Evolutionary conservation across 2,797 vertebrate genomes (phyloP), one percentile per base, ranked within the genome.

Genomic region (Artibeus jamaicensis): DNA sequence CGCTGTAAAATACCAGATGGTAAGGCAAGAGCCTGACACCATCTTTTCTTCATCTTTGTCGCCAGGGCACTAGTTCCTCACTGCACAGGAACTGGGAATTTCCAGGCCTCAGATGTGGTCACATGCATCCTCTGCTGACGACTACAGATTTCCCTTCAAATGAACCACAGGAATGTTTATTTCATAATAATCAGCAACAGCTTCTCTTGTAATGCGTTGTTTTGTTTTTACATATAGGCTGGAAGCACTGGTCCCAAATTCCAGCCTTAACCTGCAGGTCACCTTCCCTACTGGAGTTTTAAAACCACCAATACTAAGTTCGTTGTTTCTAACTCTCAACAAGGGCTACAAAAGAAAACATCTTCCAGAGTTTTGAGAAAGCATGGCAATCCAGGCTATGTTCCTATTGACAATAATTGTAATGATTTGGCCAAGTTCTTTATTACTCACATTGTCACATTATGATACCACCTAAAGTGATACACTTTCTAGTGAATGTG

Each of bases 141-240:
- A 53, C 76, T 57, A 57, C 26, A 91, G 91, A 95, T 78, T 81
- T 96, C 79, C 85, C 86, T 97, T 97, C 97, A 97, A 97, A 97
- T 94, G 95, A 91, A 94, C 96, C 95, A 55, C 97, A 96, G 84
- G 96, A 97, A 97, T 97, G 83, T 65, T 94, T 84, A 85, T 74
- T 95, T 85, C 81, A 86, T 97, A 95, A 93, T 96, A 87, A 95
- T 88, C 81, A 81, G 24, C 79, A 93, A 44, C 94, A 97, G 96
- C 50, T 78, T 92, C 62, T 82, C 71, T 57, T 48, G 9, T 42
- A 74, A 50, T 62, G 44, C 48, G 71, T 76, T 95, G 76, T 87
- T 73, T 76, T 57, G 15, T 50, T 89, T 93, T 79, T 83, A 59
- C 19, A 59, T 48, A 76, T 19, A 71, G 67, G 32, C 37, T 68